These are phyloP conservation scores for Mamestra brassicae DNA, from an alignment of 2,888 invertebrate genomes.

Conservation along the genomic window DNA sequence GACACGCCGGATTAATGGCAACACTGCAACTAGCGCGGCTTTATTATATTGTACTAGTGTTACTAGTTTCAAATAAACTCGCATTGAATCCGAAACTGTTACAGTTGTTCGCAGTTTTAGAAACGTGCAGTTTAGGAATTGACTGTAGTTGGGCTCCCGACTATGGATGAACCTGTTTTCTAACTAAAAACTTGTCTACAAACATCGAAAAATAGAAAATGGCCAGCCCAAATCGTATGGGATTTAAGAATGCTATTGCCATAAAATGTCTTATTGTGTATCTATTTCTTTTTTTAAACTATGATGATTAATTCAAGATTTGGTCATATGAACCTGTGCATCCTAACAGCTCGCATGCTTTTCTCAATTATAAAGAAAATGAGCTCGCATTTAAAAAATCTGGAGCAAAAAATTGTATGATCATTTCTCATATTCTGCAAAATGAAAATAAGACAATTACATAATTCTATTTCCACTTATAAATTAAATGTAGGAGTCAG, in stretches of 20 bases:
- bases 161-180: neutral
- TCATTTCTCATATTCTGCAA: neutral
- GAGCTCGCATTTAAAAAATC: too few species aligned
- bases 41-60: constrained; percentile 48
- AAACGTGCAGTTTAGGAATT: neutral
- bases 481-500: constrained; percentile 31
- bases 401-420: neutral
- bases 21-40: constrained; percentile 31
- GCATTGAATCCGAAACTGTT: constrained; percentile 8
- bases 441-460: constrained; percentile 12
- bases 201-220: neutral
- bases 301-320: too few species aligned
- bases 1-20: constrained; percentile 35
- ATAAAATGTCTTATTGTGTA: too few species aligned
- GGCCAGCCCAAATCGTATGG: too few species aligned
- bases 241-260: too few species aligned
- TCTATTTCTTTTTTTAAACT: too few species aligned
- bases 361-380: neutral
- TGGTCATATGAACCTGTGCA: neutral
- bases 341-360: neutral
- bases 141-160: neutral
- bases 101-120: constrained; percentile 33
- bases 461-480: constrained; percentile 19
- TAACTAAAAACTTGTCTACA: neutral
- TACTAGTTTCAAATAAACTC: constrained; percentile 29